Base-by-base conservation (phyloP, 2,113 vertebrate species). In the Eonycteris spelaea region DNA sequence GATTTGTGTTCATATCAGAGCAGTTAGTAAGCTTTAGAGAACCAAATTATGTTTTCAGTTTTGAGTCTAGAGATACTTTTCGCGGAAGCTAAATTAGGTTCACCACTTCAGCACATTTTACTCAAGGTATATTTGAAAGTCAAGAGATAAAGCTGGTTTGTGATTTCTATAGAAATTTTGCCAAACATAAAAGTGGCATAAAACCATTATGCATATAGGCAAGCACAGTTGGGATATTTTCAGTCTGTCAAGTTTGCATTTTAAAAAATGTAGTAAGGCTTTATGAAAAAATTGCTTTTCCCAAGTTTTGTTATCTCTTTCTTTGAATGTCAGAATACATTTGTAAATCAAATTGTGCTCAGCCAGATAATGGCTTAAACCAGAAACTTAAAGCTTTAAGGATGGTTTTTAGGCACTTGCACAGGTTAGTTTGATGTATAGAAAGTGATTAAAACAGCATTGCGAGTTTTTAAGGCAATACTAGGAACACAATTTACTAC, bases 331-430 rank as follows among this genome's bases (percentile, higher is more conserved):
- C 90, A 73, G 51, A 92, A 88, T 94, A 96, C 4, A 84, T 98
- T 98, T 98, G 85, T 97, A 97, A 94, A 73, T 95, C 83, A 97
- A 97, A 91, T 96, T 94, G 28, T 95, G 40, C 59, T 97, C 95
- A 70, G 2, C 83, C 94, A 95, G 79, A 84, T 53, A 26, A 13
- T 53, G 22, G 22, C 6, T 95, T 45, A 94, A 88, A 79, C 61
- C 33, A 92, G 77, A 91, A 86, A 59, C 63, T 19, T 85, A 93
- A 78, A 95, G 84, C 45, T 91, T 73, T 77, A 45, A 97, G 48
- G 48, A 57, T 21, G n/a, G 9, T 40, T 95, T 88, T 95, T 40
- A 43, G 43, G 11, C 7, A 95, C 59, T 65, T 90, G 28, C 83
- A 83, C 59, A 67, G 38, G 75, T 91, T 96, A 71, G 79, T 85